phyloP scores from a whole-genome alignment of 1,140 invertebrate genomes.

The Samia ricini region DNA sequence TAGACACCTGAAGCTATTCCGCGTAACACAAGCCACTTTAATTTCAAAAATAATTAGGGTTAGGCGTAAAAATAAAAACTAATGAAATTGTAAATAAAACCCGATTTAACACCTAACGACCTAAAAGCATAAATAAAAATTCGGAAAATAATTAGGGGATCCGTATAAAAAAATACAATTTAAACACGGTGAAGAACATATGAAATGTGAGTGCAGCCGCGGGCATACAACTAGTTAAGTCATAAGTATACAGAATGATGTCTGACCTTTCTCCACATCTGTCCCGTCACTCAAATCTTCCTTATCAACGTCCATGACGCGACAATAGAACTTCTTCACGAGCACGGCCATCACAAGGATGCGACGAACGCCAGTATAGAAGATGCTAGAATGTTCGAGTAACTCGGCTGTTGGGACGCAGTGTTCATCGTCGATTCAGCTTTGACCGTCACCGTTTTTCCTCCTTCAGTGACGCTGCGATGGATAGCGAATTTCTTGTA shows the following conservation, averaged over 20 bases:
- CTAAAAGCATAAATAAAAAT: too few species aligned
- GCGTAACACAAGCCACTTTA: too few species aligned
- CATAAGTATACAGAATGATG: not conserved
- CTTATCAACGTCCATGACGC: conserved; percentile 30
- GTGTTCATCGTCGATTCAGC: conserved; percentile 58
- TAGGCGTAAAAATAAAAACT: too few species aligned
- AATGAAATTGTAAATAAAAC: too few species aligned
- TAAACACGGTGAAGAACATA: too few species aligned
- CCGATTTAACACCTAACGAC: not conserved
- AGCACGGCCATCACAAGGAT: conserved; percentile 45
- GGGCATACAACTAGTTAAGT: too few species aligned
- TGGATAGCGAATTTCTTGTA: too few species aligned
- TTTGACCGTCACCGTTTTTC: conserved; percentile 55
- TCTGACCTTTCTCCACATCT: conserved; percentile 54
- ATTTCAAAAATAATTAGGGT: too few species aligned
- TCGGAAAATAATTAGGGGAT: too few species aligned
- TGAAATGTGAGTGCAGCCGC: too few species aligned
- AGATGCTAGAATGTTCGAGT: conserved; percentile 40
- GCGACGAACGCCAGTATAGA: conserved; percentile 43
- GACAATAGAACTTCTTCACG: conserved; percentile 48
- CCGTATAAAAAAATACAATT: not conserved
- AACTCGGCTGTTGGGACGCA: conserved; percentile 27
- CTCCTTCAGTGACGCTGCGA: conserved; percentile 49
- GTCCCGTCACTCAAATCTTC: conserved; percentile 40
- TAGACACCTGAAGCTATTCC: too few species aligned